Evolutionary conservation across 92 coral and sea anemone species (phyloP), one percentile per base, ranked within the genome.

Genomic region (Isaurus tuberculatus): DNA sequence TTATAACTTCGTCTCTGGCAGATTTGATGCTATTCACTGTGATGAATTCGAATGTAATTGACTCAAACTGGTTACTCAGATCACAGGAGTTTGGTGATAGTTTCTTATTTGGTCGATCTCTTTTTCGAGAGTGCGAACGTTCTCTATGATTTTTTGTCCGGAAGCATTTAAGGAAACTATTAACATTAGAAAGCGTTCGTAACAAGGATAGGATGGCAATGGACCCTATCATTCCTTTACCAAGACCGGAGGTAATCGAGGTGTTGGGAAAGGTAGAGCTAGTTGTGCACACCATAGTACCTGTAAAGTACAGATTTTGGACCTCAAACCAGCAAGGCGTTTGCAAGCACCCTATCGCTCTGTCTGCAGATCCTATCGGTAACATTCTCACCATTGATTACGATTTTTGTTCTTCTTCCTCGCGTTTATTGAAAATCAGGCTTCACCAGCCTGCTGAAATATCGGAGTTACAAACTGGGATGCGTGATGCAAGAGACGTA

Each of bases 231-330:
- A 82, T 80, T 75, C 68, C 92, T 36, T 63, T 91, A 9, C 60
- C 92, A 65, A 84, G 94, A 34, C 73, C 73, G 44, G 53, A 84
- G 48, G 88, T 84, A 36, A 26, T 84, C 23, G 69, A 84, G 68
- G 88, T 88, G 55, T 43, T 88, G 65, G 53, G 67, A 28, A 69
- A 85, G 78, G 81, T 91, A 33, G 32, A 83, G 32, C 53, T 85
- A 30, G 91, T 83, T 36, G 88, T 85, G 30, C 91, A 91, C 82
- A 85, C 86, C n/a, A 78, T 91, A 22, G 90, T 85, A 30, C 94
- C 90, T 22, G 90, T 85, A 64, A 91, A 85, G 87, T 88, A 88
- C 84, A 88, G 88, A 75, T 88, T 67, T 80, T 91, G 94, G 91
- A 43, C 73, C 74, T 72, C 71, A 67, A 89, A 89, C 85, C 86